Evolutionary conservation across 2,113 vertebrate species (phyloP).

Genomic region (Spizaetus ornatus): DNA sequence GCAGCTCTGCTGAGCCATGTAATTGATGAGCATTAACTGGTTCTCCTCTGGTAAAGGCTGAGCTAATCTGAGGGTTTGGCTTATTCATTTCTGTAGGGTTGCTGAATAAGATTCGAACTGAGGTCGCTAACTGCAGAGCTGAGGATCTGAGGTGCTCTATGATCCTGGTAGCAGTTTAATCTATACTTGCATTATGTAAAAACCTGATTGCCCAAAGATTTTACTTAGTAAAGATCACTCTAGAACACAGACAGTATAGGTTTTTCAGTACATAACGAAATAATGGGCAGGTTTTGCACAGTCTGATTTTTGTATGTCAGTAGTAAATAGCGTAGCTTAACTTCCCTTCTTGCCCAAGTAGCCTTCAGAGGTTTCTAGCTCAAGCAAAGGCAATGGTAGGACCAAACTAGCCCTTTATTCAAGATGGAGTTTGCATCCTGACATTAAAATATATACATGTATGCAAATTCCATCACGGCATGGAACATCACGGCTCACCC

Average conservation of each 20-base stretch:
- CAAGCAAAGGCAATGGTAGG: not conserved
- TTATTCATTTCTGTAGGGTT: not conserved
- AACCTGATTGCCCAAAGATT: not conserved
- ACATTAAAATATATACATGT: not conserved
- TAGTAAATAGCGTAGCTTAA: not conserved
- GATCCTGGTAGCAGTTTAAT: not conserved
- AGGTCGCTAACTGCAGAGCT: not conserved
- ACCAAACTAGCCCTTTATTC: not conserved
- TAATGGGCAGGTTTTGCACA: not conserved
- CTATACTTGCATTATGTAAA: not conserved
- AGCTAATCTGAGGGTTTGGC: not conserved
- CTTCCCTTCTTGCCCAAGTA: not conserved
- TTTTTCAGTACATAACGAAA: not conserved
- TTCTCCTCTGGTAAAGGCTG: not conserved
- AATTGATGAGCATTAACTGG: not conserved
- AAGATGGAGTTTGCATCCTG: not conserved
- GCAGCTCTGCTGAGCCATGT: not conserved
- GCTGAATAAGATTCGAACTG: not conserved
- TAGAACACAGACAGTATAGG: not conserved
- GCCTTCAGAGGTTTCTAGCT: not conserved
- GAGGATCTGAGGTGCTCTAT: not conserved
- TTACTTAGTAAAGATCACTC: not conserved
- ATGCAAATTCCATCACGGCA: not conserved
- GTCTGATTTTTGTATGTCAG: not conserved
- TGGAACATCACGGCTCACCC: fast-evolving